Percentiles rank a stretch among this genome's conserved stretches.
These are phyloP conservation scores for Ammodramus savannarum DNA, from an alignment of 2,113 vertebrate genomes.

Conservation along the genomic window DNA sequence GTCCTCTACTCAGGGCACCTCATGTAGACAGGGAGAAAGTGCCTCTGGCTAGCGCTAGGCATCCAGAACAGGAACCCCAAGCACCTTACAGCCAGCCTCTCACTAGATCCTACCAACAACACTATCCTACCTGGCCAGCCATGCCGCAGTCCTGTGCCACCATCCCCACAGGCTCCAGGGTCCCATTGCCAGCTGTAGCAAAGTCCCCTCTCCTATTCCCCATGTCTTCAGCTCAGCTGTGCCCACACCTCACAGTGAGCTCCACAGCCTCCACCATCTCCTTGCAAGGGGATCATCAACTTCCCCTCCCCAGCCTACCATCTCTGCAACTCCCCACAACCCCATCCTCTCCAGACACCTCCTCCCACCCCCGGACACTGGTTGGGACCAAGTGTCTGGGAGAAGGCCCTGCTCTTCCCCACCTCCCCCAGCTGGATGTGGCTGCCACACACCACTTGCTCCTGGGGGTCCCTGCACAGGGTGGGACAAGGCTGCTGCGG, in stretches of 20 bases:
- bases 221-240: not conserved
- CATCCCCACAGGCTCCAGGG: fast-evolving
- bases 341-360: not conserved
- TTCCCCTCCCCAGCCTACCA: not conserved
- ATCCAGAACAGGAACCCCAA: not conserved
- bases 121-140: not conserved
- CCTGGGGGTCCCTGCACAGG: not conserved
- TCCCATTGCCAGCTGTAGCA: not conserved
- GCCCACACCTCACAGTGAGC: not conserved
- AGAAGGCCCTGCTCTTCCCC: not conserved
- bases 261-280: not conserved
- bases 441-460: not conserved
- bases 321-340: not conserved
- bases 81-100: not conserved
- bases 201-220: not conserved
- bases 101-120: not conserved
- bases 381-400: fast-evolving
- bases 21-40: not conserved
- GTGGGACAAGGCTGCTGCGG: slow-evolving; percentile 21
- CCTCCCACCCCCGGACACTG: not conserved
- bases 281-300: not conserved
- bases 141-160: too few species aligned
- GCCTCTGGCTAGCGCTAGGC: not conserved
- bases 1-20: not conserved
- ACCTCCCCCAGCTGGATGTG: not conserved